Conservation (phyloP, 2,797 vertebrate species). For the Hipposideros larvatus region DNA sequence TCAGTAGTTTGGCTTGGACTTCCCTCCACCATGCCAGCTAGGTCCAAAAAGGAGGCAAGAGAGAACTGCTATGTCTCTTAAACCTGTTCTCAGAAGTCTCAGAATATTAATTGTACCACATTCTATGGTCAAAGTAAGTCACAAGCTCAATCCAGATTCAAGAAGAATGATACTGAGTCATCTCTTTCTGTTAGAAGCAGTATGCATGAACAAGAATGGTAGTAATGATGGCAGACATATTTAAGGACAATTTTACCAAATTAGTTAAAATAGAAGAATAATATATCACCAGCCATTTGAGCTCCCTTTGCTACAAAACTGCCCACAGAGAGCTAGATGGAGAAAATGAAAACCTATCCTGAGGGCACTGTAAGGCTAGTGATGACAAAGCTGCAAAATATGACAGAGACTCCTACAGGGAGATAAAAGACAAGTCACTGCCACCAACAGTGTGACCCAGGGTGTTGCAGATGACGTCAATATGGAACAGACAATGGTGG, state of each 20-base stretch:
- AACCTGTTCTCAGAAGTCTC: not conserved
- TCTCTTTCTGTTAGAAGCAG: not conserved
- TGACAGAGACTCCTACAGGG: not conserved
- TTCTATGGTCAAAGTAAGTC: not conserved
- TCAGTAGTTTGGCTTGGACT: not conserved
- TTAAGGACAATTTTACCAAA: not conserved
- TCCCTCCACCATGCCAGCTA: not conserved
- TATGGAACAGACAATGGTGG: not conserved
- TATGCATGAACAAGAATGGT: not conserved
- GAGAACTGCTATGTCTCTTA: not conserved
- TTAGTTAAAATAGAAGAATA: constrained; percentile 34
- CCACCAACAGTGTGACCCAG: not conserved
- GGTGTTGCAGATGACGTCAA: not conserved
- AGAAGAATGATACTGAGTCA: not conserved
- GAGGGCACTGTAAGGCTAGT: not conserved
- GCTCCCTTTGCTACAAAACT: not conserved
- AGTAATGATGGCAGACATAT: not conserved
- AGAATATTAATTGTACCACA: not conserved
- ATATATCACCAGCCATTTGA: not conserved
- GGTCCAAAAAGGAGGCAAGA: not conserved
- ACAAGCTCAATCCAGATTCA: not conserved
- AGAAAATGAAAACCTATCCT: not conserved
- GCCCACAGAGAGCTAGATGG: not conserved
- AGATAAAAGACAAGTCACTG: not conserved
- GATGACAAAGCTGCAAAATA: not conserved